Percentiles rank a stretch among this genome's conserved stretches.
Evolutionary conservation across 2,888 invertebrate species (phyloP).

Genomic region (Schizotus pectinicornis): DNA sequence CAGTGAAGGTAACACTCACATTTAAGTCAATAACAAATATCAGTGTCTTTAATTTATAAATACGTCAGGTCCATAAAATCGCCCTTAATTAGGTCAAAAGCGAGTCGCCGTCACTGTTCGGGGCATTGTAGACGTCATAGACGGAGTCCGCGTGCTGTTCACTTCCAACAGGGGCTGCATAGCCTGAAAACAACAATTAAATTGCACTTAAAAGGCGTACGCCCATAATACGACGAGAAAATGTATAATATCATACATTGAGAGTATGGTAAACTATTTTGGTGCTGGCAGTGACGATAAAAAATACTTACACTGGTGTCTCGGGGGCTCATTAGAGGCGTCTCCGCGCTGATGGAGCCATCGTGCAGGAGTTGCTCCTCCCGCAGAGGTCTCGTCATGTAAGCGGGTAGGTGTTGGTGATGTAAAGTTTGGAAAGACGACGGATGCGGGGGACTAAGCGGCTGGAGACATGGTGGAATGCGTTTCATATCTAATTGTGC

Average conservation of each 20-base stretch:
- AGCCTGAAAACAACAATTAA: constrained; percentile 40
- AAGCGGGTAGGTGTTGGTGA: constrained; percentile 53
- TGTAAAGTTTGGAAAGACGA: constrained; percentile 56
- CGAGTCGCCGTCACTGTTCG: constrained; percentile 58
- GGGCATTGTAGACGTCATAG: constrained; percentile 53
- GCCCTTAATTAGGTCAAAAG: constrained; percentile 57
- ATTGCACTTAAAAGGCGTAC: background rate
- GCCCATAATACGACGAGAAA: too few relatives aligned
- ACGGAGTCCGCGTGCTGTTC: constrained; percentile 49
- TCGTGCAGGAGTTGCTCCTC: constrained; percentile 51
- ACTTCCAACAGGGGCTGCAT: constrained; percentile 55
- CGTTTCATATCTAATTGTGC: constrained; percentile 63
- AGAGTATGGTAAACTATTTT: too few relatives aligned
- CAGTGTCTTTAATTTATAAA: constrained; percentile 43
- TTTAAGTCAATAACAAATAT: constrained; percentile 20
- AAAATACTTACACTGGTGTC: constrained; percentile 51
- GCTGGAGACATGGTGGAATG: constrained; percentile 48
- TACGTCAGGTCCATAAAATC: constrained; percentile 46
- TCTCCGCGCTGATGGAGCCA: constrained; percentile 52
- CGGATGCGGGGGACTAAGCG: constrained; percentile 55
- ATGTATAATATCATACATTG: too few relatives aligned
- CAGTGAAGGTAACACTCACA: constrained; percentile 34
- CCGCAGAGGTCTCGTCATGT: constrained; percentile 50
- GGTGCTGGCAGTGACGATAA: too few relatives aligned
- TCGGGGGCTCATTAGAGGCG: constrained; percentile 53